Evolutionary conservation across 2,797 vertebrate genomes (phyloP).

Genomic region (Myiotriccus ornatus): DNA sequence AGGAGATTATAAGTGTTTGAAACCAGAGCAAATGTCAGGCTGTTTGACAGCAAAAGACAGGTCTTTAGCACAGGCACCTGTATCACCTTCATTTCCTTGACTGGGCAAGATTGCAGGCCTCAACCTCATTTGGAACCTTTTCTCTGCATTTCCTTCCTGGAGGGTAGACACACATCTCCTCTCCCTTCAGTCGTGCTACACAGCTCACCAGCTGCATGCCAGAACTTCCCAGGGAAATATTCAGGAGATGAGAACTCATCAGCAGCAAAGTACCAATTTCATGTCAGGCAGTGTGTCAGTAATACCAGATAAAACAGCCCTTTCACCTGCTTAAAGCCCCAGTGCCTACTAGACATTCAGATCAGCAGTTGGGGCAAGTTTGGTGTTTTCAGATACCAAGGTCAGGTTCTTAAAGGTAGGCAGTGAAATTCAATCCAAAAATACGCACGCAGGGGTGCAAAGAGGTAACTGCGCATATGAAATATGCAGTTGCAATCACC

Average conservation of each 20-base stretch:
- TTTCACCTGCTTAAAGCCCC: not conserved
- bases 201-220: not conserved
- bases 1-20: conserved; percentile 5
- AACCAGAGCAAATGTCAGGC: conserved; percentile 22
- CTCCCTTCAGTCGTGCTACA: not conserved
- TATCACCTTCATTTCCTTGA: conserved; percentile 18
- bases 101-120: conserved; percentile 28
- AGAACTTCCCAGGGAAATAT: conserved; percentile 5
- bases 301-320: not conserved
- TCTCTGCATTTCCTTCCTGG: not conserved
- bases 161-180: not conserved
- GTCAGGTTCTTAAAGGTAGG: not conserved
- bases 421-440: not conserved
- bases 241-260: not conserved
- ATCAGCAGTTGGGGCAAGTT: not conserved
- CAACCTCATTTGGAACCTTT: not conserved
- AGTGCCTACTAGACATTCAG: not conserved
- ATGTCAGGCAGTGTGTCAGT: not conserved
- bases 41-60: conserved; percentile 6
- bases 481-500: not conserved
- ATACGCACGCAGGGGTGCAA: not conserved
- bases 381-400: not conserved
- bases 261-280: conserved; percentile 21
- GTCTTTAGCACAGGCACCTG: not conserved
- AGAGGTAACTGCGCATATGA: not conserved